Evolutionary conservation across 2,797 vertebrate species (phyloP).

Genomic region (Centroberyx gerrardi): DNA sequence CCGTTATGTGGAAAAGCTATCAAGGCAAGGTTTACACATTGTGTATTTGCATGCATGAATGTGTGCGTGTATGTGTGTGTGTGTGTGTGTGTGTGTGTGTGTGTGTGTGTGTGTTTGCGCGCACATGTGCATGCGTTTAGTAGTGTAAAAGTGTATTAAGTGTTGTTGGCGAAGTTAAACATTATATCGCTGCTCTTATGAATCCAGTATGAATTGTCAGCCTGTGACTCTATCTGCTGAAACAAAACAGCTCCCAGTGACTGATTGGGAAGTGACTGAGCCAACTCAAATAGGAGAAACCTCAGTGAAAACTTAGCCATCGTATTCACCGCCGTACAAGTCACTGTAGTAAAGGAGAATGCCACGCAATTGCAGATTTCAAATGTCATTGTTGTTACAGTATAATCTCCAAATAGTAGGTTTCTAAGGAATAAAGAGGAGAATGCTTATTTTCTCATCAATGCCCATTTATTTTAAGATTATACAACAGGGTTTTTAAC

Average conservation of each 20-base stretch:
- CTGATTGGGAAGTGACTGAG: constrained; percentile 47
- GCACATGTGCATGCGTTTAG: constrained; percentile 18
- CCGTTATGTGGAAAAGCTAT: constrained; percentile 30
- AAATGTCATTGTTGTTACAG: constrained; percentile 53
- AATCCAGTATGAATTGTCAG: constrained; percentile 62
- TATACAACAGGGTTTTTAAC: neutral
- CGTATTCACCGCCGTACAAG: constrained; percentile 67
- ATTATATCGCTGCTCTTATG: constrained; percentile 58
- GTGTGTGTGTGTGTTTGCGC: constrained; percentile 1
- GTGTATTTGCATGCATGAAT: neutral
- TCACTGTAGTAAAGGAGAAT: constrained; percentile 56
- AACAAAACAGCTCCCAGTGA: constrained; percentile 56
- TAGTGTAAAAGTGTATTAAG: constrained; percentile 55
- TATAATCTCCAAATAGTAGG: constrained; percentile 42
- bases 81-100: constrained; percentile 5
- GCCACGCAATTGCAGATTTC: constrained; percentile 53
- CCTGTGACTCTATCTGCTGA: constrained; percentile 58
- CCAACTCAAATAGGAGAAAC: constrained; percentile 73
- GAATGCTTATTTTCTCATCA: constrained; percentile 7
- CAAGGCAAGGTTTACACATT: neutral
- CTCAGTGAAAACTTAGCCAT: constrained; percentile 51
- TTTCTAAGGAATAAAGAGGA: constrained; percentile 22
- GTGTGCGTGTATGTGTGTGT: neutral
- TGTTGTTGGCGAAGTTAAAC: constrained; percentile 67
- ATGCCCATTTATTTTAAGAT: neutral